Evolutionary conservation across 2,888 invertebrate genomes (phyloP), one percentile per base, ranked within the genome.

Genomic region (Didymodactylos carnosus): DNA sequence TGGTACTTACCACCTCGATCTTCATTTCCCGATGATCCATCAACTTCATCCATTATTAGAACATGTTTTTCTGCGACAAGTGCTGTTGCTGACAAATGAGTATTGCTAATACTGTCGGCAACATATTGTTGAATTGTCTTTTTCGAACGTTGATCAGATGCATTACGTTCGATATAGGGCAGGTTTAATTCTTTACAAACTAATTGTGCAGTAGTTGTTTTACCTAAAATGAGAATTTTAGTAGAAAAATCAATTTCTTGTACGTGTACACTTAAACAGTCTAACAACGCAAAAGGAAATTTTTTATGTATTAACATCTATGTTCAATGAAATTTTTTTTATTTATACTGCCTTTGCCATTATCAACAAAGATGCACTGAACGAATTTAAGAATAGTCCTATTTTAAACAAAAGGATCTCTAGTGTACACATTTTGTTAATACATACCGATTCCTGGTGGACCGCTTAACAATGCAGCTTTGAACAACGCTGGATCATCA

Each of bases 31-130:
- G 94, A 92, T 97, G 99, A 98, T 13, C 98, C 98, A 81, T 99
- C 98, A 0, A 99, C 97, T 87, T 99, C 98, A 80, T 99, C 98
- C 98, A 99, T 99, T n/a, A 99, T 87, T 11, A 99, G 84, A 19
- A 51, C 51, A 27, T 51, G 51, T 5, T 51, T 27, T 16, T 51
- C 19, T n/a, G n/a, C n/a, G n/a, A n/a, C n/a, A n/a, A n/a, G 40
- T 16, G n/a, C 70, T 71, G 6, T 72, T 46, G 40, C 72, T 76
- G 29, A 23, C 10, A 27, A 6, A 27, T 51, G 27, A 27, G 51
- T 51, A 39, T 14, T 62, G 13, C 41, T 41, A 71, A 27, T 53
- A 16, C 43, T 41, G 13, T 71, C 72, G 16, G 40, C 41, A 73
- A 72, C 69, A 35, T 69, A 27, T 39, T 72, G 71, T 23, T 69